Base-by-base conservation (phyloP, 2,888 invertebrate genomes). In the Agrotis ipsilon region DNA sequence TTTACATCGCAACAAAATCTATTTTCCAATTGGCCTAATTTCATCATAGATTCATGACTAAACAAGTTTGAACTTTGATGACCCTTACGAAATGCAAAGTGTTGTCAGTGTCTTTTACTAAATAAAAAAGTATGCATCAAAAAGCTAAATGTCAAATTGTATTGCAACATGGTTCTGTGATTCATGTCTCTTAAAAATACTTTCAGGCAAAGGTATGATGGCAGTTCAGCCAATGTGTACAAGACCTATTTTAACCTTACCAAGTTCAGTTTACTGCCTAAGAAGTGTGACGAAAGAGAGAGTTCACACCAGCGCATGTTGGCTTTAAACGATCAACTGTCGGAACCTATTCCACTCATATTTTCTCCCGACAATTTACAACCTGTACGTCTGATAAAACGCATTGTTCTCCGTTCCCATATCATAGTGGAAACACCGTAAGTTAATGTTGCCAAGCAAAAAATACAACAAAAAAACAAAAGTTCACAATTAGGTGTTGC, bases 401-500 rank as follows among this genome's bases (percentile, higher is more conserved):
- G 64, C 75, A 80, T 80, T 80, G 80, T 80, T 80, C 82, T 75
- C 52, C 48, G 66, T 82, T 80, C 80, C 82, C 80, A 80, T 82
- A 82, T 60, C 55, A 74, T 70, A 69, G 62, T 69, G 54, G 69
- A 82, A 74, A 80, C 57, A 72, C 69, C 62, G 79, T 73, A 68
- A 67, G 65, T 57, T 63, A 79, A 70, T 81, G 61, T 65, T 74
- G 69, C 65, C 60, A 66, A 66, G 45, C 68, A 66, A 80, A 77
- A 61, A 79, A 76, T 60, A 63, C 77, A 58, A 68, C 62, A 73
- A 81, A 71, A n/a, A 72, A 77, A 76, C 70, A 76, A 76, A 76
- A 82, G 73, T 78, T 81, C 78, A 75, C 81, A 82, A 86, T 85
- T 80, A 83, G 78, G 75, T 80, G 75, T 78, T 82, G 68, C 74